Conservation (phyloP, 2,888 invertebrate species). For the Azorinus chamasolen region DNA sequence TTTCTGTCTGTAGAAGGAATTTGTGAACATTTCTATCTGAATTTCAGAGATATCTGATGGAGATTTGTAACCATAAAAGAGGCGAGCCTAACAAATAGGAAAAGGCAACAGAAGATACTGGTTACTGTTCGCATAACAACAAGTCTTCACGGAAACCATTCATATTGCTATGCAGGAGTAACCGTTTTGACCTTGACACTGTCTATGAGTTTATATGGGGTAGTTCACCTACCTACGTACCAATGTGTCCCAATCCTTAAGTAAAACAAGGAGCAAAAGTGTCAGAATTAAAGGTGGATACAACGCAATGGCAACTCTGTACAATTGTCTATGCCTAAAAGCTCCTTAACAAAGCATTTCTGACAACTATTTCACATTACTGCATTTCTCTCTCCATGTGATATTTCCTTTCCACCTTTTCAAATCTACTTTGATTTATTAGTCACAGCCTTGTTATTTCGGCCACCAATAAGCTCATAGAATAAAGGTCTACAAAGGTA, state of each 20-base stretch:
- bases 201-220: conserved; percentile 71
- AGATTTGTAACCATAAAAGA: no score
- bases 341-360: no score
- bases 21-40: no score
- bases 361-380: no score
- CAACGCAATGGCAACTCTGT: conserved; percentile 34
- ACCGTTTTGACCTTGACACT: conserved; percentile 56
- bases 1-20: no score
- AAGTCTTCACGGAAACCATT: conserved; percentile 52
- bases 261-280: conserved; percentile 66
- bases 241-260: conserved; percentile 70
- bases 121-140: conserved; percentile 68
- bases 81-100: conserved; percentile 29
- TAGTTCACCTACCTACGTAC: conserved; percentile 71
- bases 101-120: conserved; percentile 65
- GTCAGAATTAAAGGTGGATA: conserved; percentile 56
- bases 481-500: no score
- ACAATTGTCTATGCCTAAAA: not conserved
- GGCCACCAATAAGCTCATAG: no score
- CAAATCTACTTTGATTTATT: no score
- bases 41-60: no score
- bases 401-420: no score
- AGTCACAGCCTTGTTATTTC: no score
- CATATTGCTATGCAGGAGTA: conserved; percentile 64
- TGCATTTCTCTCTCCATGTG: no score